Conservation (phyloP, 2,113 vertebrate species). For the Phalacrocorax aristotelis region DNA sequence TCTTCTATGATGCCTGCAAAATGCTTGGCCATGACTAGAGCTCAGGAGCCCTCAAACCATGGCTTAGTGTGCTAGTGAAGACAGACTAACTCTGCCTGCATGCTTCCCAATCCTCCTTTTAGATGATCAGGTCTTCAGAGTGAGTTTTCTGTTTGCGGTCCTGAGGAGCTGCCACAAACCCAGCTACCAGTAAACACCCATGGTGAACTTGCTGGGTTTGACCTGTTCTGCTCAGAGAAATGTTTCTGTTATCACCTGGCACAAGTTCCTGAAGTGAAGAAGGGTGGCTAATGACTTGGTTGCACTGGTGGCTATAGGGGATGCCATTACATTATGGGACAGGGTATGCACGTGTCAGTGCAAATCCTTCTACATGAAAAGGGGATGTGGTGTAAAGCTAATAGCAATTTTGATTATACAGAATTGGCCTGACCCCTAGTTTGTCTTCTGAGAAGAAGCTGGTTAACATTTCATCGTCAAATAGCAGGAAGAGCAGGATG, state of each 20-base stretch:
- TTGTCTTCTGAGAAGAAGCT: not conserved
- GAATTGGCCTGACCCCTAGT: not conserved
- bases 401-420: not conserved
- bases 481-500: not conserved
- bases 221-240: not conserved
- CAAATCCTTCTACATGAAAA: not conserved
- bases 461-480: not conserved
- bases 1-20: not conserved
- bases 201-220: not conserved
- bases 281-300: not conserved
- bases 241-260: not conserved
- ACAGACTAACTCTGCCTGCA: not conserved
- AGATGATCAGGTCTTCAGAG: not conserved
- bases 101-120: not conserved
- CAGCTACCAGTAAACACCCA: not conserved
- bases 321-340: not conserved
- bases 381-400: not conserved
- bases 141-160: not conserved
- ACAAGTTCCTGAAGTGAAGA: not conserved
- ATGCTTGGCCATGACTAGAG: not conserved
- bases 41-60: not conserved
- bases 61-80: not conserved
- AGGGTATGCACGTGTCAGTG: not conserved
- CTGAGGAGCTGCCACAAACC: not conserved
- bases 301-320: not conserved